Evolutionary conservation across 1,140 invertebrate species (phyloP).

Genomic region (Leguminivora glycinivorella): DNA sequence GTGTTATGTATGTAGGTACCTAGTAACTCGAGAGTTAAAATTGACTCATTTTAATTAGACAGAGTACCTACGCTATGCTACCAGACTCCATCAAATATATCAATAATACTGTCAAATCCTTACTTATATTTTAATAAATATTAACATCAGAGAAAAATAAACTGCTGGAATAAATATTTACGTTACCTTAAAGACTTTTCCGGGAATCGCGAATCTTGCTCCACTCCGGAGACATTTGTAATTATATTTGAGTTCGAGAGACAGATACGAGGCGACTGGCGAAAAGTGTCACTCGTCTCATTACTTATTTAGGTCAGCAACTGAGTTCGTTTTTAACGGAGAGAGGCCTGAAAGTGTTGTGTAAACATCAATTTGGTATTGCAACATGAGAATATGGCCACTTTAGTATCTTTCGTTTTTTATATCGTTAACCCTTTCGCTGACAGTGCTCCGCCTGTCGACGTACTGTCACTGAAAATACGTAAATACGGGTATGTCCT

Average conservation of each 20-base stretch:
- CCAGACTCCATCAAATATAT: no score
- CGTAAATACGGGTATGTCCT: no score
- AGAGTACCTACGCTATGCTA: no score
- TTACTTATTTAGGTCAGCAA: background rate
- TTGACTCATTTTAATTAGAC: no score
- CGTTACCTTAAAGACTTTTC: background rate
- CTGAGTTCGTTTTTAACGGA: background rate
- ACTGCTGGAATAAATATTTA: background rate
- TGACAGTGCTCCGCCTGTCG: no score
- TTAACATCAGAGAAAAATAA: background rate
- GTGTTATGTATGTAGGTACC: no score
- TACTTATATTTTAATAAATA: background rate
- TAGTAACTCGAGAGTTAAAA: no score
- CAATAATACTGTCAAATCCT: background rate
- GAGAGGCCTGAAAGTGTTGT: background rate
- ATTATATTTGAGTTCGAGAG: background rate
- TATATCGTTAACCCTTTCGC: background rate
- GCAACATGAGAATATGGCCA: background rate
- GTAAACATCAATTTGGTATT: background rate
- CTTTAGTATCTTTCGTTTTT: background rate
- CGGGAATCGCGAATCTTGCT: background rate
- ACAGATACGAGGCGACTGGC: background rate
- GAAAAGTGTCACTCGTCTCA: conserved; percentile 5
- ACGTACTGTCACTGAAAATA: no score
- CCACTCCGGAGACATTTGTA: background rate